Evolutionary conservation across 2,888 invertebrate genomes (phyloP), one percentile per base, ranked within the genome.

Genomic region (Drosophila imparisetae): DNA sequence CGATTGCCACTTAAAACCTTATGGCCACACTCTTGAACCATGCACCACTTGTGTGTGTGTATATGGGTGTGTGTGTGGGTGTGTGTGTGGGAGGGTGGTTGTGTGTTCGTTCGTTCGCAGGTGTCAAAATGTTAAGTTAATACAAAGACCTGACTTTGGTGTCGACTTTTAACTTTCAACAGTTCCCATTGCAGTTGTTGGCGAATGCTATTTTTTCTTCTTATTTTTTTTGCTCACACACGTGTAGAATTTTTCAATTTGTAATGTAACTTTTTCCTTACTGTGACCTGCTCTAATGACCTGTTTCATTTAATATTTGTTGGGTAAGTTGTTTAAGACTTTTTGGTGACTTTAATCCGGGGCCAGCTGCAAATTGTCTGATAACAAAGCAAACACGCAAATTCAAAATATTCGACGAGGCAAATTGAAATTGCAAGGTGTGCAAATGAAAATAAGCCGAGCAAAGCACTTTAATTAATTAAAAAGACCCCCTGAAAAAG

Each of bases 51-150:
- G 66, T 59, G 67, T 50, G 36, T 36, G 29, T 42, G 40, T 45
- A 32, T 68, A 50, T 53, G 62, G 57, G 73, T 27, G 52, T 50
- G 52, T 21, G 52, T 49, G 32, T 24, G 36, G 21, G 32, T 65
- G 36, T 62, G 50, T 29, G 40, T 65, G 52, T 32, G 27, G 24
- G 49, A 11, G 53, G 32, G 40, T 48, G 50, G 42, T 36, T 58
- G 52, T 36, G 62, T 48, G 42, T 15, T 34, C 42, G 34, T 40
- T 79, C 66, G 40, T 40, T 79, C 66, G 69, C 73, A 66, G 86
- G 86, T 86, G 86, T 88, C 86, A 86, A 81, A 89, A 86, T 70
- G 86, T 80, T 89, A 85, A 87, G 82, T 89, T 84, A 89, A 89
- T 89, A 78, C 89, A 78, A 80, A 78, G 80, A 72, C 78, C 81